Percentiles rank a stretch among this genome's conserved stretches.
Conservation (phyloP, 2,888 invertebrate species). For the Cheilosia pagana region DNA sequence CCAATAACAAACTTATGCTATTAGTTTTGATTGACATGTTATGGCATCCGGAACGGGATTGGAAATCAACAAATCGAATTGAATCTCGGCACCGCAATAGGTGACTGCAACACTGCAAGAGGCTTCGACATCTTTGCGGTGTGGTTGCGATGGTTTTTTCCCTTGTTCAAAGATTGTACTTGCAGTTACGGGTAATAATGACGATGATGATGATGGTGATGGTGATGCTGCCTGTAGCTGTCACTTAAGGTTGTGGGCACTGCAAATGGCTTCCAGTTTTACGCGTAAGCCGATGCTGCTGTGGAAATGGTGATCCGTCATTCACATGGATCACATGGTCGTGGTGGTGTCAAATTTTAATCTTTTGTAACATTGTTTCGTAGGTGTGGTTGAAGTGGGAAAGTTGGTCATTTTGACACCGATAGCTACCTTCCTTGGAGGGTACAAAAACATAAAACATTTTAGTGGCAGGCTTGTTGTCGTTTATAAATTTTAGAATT, state of each 20-base stretch:
- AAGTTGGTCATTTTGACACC: too few species aligned
- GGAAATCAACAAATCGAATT: constrained; percentile 57
- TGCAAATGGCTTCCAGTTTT: constrained; percentile 68
- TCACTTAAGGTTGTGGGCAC: constrained; percentile 60
- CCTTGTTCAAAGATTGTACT: constrained; percentile 38
- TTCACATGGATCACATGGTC: constrained; percentile 14
- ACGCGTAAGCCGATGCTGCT: constrained; percentile 60
- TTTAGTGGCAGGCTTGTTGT: too few species aligned
- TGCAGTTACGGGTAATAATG: constrained; percentile 33
- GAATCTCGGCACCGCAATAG: constrained; percentile 66
- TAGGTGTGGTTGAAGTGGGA: too few species aligned
- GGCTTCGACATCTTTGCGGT: constrained; percentile 55
- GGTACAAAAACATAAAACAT: too few species aligned
- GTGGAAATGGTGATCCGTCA: constrained; percentile 49
- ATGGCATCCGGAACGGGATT: constrained; percentile 80
- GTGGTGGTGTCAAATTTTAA: constrained; percentile 22
- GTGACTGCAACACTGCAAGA: constrained; percentile 33
- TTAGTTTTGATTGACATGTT: constrained; percentile 81
- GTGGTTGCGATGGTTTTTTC: constrained; percentile 22
- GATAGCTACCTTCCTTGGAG: too few species aligned
- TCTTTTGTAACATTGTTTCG: too few species aligned
- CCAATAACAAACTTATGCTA: constrained; percentile 61
- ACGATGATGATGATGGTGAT: constrained; percentile 41
- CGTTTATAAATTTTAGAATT: too few species aligned
- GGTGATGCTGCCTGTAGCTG: constrained; percentile 59